Conservation (phyloP, 2,113 vertebrate genomes). For the Rhinichthys klamathensis region DNA sequence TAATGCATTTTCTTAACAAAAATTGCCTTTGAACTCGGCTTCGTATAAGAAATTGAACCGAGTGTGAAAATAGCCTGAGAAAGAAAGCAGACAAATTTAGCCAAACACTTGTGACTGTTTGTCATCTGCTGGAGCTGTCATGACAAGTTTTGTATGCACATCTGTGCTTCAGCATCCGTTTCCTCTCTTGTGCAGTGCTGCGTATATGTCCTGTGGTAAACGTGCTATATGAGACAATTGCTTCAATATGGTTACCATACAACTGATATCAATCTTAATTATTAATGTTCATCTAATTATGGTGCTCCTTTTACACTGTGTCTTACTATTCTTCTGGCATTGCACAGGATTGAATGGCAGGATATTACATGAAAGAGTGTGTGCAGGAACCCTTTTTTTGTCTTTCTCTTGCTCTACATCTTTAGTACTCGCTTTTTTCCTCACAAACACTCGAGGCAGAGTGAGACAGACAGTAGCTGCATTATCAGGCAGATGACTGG, state of each 20-base stretch:
- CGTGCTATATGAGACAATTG: neutral
- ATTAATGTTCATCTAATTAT: conserved; percentile 5
- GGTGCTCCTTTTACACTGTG: neutral
- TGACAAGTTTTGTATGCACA: conserved; percentile 22
- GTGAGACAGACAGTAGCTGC: conserved; percentile 57
- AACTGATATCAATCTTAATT: conserved; percentile 14
- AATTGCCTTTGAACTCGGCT: neutral
- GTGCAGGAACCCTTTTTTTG: neutral
- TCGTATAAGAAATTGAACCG: neutral
- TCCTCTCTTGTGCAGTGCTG: conserved; percentile 33
- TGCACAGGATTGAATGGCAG: neutral
- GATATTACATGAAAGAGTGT: neutral
- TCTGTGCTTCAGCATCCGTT: conserved; percentile 38
- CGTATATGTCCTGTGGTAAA: conserved; percentile 8
- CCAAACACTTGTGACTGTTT: conserved; percentile 17
- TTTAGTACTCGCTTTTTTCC: conserved; percentile 3
- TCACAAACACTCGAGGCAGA: conserved; percentile 50
- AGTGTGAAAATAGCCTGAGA: conserved; percentile 13
- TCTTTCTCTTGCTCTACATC: conserved; percentile 41
- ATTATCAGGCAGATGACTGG: conserved; percentile 55
- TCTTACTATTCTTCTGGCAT: neutral
- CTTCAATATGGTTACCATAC: neutral
- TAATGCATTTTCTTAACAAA: conserved; percentile 18
- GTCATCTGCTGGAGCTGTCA: conserved; percentile 34
- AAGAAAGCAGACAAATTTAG: neutral